Conservation (phyloP, 2,113 vertebrate species). For the Serinus canaria region DNA sequence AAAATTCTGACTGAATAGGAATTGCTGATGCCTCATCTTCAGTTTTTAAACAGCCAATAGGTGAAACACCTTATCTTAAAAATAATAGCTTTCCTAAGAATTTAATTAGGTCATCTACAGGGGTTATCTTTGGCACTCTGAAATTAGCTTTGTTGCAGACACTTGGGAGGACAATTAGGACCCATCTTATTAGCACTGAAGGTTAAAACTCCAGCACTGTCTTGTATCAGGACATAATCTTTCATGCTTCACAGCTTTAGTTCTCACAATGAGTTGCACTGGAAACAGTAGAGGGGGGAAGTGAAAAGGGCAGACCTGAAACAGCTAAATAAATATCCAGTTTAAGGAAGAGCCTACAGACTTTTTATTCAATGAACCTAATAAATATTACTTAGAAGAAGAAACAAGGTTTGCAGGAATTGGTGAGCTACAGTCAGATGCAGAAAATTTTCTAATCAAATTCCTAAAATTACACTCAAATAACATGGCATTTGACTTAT, state of each 20-base stretch:
- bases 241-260: conserved; percentile 50
- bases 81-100: conserved; percentile 29
- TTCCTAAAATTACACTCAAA: background rate
- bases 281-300: background rate
- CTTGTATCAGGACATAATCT: conserved; percentile 44
- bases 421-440: conserved; percentile 1
- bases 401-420: background rate
- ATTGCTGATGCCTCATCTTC: background rate
- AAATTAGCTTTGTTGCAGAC: conserved; percentile 51
- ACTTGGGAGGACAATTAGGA: conserved; percentile 40
- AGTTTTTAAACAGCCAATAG: background rate
- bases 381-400: background rate
- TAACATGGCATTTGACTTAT: background rate
- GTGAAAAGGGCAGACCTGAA: background rate
- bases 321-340: background rate
- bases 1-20: background rate
- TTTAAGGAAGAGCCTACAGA: background rate
- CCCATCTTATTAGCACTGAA: conserved; percentile 50
- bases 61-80: background rate
- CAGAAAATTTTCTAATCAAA: conserved; percentile 5
- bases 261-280: conserved; percentile 11
- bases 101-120: conserved; percentile 49
- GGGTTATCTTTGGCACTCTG: conserved; percentile 14
- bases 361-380: conserved; percentile 6
- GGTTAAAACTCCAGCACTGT: conserved; percentile 50